These are phyloP conservation scores for Thaleichthys pacificus DNA, from an alignment of 2,797 vertebrate species.

Conservation along the genomic window DNA sequence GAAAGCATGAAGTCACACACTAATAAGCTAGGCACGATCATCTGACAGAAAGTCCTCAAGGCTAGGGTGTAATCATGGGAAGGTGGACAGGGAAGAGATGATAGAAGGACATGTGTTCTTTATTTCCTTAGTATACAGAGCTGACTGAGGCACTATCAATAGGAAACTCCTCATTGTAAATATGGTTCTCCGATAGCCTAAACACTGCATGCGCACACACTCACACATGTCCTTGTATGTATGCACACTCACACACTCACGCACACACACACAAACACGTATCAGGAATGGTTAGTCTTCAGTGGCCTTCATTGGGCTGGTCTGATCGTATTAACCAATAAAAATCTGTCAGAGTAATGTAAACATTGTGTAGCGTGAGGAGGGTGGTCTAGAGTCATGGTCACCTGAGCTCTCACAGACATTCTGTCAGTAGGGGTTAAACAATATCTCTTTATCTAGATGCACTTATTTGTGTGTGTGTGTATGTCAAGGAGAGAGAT, in stretches of 20 bases:
- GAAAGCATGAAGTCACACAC: neutral
- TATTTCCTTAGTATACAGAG: slow-evolving; percentile 35
- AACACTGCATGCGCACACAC: slow-evolving; percentile 17
- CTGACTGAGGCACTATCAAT: slow-evolving; percentile 32
- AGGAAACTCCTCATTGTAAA: slow-evolving; percentile 30
- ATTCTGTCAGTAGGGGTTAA: no score
- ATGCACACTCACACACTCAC: neutral
- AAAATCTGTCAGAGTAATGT: slow-evolving; percentile 47
- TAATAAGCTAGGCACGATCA: neutral
- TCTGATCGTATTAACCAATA: slow-evolving; percentile 37
- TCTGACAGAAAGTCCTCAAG: neutral
- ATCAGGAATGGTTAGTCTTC: slow-evolving; percentile 6
- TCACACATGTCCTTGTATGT: neutral
- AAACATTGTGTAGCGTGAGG: slow-evolving; percentile 43
- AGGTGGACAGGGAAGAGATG: slow-evolving; percentile 12
- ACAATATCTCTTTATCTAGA: slow-evolving; percentile 11
- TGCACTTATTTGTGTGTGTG: neutral
- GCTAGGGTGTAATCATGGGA: slow-evolving; percentile 8
- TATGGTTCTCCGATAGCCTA: slow-evolving; percentile 39
- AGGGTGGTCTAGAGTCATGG: slow-evolving; percentile 39
- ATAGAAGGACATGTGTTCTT: slow-evolving; percentile 24
- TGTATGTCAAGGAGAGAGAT: neutral
- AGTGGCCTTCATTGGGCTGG: slow-evolving; percentile 18
- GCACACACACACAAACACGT: slow-evolving; percentile 8
- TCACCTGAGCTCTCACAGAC: slow-evolving; percentile 55